Base-by-base conservation (phyloP, 2,888 invertebrate species). In the Heliconius charithonia region DNA sequence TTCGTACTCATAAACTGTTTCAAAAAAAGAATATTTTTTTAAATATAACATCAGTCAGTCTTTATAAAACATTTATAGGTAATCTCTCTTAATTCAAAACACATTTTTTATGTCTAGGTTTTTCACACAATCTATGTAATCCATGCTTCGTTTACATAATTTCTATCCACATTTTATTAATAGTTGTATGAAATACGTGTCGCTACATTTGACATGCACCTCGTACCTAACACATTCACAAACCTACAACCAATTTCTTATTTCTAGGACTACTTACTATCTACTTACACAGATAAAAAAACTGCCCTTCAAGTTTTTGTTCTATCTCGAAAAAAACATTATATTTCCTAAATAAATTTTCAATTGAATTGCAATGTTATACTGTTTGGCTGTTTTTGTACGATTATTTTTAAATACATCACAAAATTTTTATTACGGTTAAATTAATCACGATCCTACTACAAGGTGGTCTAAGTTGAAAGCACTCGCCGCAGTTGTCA, bases 191-290 rank as follows among this genome's bases (percentile, higher is more conserved):
- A 84, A 86, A 81, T 85, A 85, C 83, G 81, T 83, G 79, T 84
- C 85, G 82, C 85, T 93, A 93, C 91, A 81, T 84, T 81, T 82
- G 87, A 90, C 93, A 94, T 93, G 93, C 89, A 89, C 85, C 82
- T 86, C 81, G 84, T 86, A 87, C 90, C 91, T 91, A 91, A 87
- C 90, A 93, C 93, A 91, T 86, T 91, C 88, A 92, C 89, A 90
- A 84, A 89, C 90, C 89, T 91, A 93, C 87, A 81, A 83, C 79
- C 83, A 86, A 86, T 86, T 84, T 85, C 74, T 86, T 86, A 82
- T 79, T 78, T 89, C 91, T 92, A 93, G 88, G 73, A 80, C 92
- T 93, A 93, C 92, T 79, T 37, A 83, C 86, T 85, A 81, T 86
- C 85, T 88, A 87, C 87, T 85, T 67, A 82, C 84, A 85, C 80